These are phyloP conservation scores for Notiomystis cincta DNA, from an alignment of 2,113 vertebrate species.

Conservation along the genomic window DNA sequence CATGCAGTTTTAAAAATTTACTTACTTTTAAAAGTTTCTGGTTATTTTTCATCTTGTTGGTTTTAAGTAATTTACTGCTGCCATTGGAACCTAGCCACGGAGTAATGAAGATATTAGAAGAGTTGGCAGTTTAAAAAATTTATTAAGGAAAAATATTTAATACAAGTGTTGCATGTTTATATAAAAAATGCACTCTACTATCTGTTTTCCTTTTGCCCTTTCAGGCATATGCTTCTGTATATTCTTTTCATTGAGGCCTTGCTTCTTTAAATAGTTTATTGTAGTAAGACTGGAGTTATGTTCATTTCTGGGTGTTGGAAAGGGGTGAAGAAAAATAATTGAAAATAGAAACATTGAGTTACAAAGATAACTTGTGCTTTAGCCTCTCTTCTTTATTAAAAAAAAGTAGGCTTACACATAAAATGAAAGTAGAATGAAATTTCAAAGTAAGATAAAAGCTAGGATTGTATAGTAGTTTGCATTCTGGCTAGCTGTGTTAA, in stretches of 20 bases:
- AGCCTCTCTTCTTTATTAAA: not conserved
- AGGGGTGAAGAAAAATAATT: not conserved
- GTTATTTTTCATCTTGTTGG: not conserved
- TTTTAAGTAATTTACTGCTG: not conserved
- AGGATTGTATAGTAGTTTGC: not conserved
- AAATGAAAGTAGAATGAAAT: not conserved
- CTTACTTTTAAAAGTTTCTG: not conserved
- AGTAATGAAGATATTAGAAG: not conserved
- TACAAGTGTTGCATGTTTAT: not conserved
- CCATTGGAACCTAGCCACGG: not conserved
- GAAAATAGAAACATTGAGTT: not conserved
- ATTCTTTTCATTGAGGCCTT: not conserved
- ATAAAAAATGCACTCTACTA: not conserved
- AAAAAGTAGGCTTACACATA: not conserved
- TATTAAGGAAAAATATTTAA: not conserved
- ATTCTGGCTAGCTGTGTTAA: not conserved
- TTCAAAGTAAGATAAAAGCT: not conserved
- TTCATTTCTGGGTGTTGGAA: not conserved
- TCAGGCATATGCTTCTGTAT: not conserved
- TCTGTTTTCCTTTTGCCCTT: not conserved
- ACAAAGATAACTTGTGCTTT: not conserved
- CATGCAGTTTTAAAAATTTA: not conserved
- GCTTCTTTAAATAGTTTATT: not conserved
- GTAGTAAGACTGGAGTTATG: not conserved
- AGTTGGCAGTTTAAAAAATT: not conserved